Evolutionary conservation across 1,140 invertebrate species (phyloP).

Genomic region (Drosophila pseudoobscura): DNA sequence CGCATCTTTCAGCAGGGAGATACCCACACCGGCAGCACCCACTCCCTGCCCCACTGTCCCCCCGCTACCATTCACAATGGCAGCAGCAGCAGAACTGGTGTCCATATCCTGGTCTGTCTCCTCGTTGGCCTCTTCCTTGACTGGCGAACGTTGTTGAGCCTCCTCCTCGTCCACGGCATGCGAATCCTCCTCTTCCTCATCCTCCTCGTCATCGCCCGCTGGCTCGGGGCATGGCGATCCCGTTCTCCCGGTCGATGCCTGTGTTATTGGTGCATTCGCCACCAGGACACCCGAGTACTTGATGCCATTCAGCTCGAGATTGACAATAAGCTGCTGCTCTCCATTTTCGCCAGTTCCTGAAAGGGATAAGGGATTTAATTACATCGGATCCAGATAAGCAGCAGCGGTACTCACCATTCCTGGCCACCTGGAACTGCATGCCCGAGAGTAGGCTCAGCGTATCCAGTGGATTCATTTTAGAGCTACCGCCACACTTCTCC

Average conservation of each 20-base stretch:
- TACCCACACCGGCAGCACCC: slow-evolving; percentile 7
- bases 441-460: slow-evolving; percentile 83
- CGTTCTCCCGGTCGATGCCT: slow-evolving; percentile 7
- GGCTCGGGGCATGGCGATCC: slow-evolving; percentile 27
- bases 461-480: slow-evolving; percentile 62
- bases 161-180: slow-evolving; percentile 18
- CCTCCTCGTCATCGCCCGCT: slow-evolving; percentile 1
- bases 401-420: slow-evolving; percentile 87
- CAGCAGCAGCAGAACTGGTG: slow-evolving; percentile 34
- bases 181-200: slow-evolving; percentile 18
- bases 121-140: slow-evolving; percentile 28
- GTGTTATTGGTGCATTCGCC: slow-evolving; percentile 85
- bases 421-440: slow-evolving; percentile 95
- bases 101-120: slow-evolving; percentile 42
- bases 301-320: slow-evolving; percentile 97
- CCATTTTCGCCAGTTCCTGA: slow-evolving; percentile 88
- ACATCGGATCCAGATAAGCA: not conserved
- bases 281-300: slow-evolving; percentile 95
- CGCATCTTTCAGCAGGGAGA: slow-evolving; percentile 62
- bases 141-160: slow-evolving; percentile 31
- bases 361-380: slow-evolving; percentile 20
- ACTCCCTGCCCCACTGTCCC: slow-evolving; percentile 1
- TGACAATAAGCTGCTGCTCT: slow-evolving; percentile 95
- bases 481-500: slow-evolving; percentile 10
- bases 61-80: slow-evolving; percentile 48